Percentiles rank a stretch among this genome's conserved stretches.
These are phyloP conservation scores for Chrysina gloriosa DNA, from an alignment of 2,888 invertebrate genomes.

Conservation along the genomic window DNA sequence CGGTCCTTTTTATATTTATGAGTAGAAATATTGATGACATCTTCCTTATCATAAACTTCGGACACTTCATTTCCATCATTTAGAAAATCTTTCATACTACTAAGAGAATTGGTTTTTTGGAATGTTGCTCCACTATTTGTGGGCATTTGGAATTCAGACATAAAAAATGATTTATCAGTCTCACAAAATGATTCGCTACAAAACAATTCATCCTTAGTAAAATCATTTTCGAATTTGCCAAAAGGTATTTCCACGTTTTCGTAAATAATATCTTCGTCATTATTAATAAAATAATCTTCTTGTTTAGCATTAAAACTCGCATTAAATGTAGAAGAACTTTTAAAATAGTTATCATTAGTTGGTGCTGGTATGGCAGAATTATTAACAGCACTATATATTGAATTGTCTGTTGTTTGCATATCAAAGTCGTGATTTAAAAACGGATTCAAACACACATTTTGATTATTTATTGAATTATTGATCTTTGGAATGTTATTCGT, in stretches of 20 bases:
- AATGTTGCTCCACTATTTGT: slow-evolving; percentile 30
- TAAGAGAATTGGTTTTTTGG: slow-evolving; percentile 44
- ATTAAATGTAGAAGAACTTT: background rate
- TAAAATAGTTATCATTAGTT: slow-evolving; percentile 19
- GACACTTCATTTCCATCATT: slow-evolving; percentile 28
- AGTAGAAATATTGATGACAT: background rate
- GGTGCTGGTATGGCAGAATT: slow-evolving; percentile 52
- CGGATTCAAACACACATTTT: slow-evolving; percentile 55
- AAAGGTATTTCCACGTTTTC: slow-evolving; percentile 52
- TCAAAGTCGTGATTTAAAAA: slow-evolving; percentile 55
- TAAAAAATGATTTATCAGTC: slow-evolving; percentile 28
- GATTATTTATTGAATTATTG: slow-evolving; percentile 31
- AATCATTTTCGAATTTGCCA: slow-evolving; percentile 40
- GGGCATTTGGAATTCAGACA: slow-evolving; percentile 47
- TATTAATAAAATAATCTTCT: slow-evolving; percentile 22
- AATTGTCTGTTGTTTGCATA: slow-evolving; percentile 47
- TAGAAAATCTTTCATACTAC: slow-evolving; percentile 40
- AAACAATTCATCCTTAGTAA: slow-evolving; percentile 15
- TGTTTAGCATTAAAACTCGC: slow-evolving; percentile 10
- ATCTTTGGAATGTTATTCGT: slow-evolving; percentile 32
- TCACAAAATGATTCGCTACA: background rate
- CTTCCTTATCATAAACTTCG: slow-evolving; percentile 34
- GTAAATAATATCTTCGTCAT: slow-evolving; percentile 45
- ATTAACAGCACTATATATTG: slow-evolving; percentile 58
- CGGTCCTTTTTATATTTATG: slow-evolving; percentile 54